Base-by-base conservation (phyloP, 2,888 invertebrate species). In the Tipula lateralis region DNA sequence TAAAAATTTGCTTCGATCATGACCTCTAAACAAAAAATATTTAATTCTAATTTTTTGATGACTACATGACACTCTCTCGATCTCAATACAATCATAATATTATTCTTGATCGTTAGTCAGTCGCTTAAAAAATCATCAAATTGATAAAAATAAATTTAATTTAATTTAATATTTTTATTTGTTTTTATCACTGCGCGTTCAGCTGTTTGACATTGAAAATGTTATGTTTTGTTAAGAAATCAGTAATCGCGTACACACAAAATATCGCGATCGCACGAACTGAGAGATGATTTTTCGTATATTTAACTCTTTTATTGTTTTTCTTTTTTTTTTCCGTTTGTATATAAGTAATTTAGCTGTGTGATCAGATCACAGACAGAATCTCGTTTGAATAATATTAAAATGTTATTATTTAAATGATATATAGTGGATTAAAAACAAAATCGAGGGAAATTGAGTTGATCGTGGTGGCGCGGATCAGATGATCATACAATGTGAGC, bases 121-220 rank as follows among this genome's bases (percentile, higher is more conserved):
- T 50, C 44, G 44, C 6, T 50, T 50, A 16, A 50, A 50, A n/a
- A n/a, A n/a, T n/a, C n/a, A 50, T 50, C 44, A 50, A 50, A 50
- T 50, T 50, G 44, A 50, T 50, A 50, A 50, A 50, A 50, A 50
- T 50, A 50, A 50, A 50, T 50, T 50, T 16, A 50, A 50, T 50
- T 50, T 16, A 50, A 50, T 50, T 44, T 50, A 50, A 16, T 50
- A 50, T 50, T 50, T 50, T 50, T 50, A 50, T 50, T 50, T 50
- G 44, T 50, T 50, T 50, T 50, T 50, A 50, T 50, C 44, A 50
- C 16, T 50, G 16, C 44, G 34, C 13, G 81, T 81, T 81, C 81
- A 81, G 81, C 81, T 81, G 81, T 81, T 81, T 81, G 81, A 81
- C 81, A 81, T 81, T 81, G 81, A 81, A 81, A 29, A 81, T 29